These are phyloP conservation scores for Cyrtonyx montezumae DNA, from an alignment of 2,113 vertebrate genomes.

Conservation along the genomic window DNA sequence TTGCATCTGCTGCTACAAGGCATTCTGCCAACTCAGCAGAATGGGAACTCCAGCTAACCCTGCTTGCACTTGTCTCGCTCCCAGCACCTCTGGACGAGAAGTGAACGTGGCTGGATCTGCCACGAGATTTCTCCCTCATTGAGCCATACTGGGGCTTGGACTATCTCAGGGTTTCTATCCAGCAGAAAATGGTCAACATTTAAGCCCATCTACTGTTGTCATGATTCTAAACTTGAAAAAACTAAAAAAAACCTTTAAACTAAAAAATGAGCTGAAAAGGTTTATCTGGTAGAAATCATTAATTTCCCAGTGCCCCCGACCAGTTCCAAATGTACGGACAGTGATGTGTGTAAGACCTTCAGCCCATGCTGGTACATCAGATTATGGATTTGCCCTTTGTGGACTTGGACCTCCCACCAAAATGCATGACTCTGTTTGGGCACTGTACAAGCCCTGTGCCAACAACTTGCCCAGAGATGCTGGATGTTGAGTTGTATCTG, in stretches of 20 bases:
- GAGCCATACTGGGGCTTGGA: not conserved
- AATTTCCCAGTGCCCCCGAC: not conserved
- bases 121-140: not conserved
- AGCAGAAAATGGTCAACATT: constrained; percentile 11
- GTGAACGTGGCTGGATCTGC: constrained; percentile 9
- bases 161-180: not conserved
- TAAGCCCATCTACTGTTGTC: not conserved
- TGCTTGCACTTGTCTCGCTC: constrained; percentile 52
- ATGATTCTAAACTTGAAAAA: not conserved
- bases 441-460: not conserved
- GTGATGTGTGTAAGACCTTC: not conserved
- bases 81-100: constrained; percentile 37
- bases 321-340: not conserved
- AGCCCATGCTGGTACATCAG: not conserved
- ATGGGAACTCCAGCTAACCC: constrained; percentile 49
- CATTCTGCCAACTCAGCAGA: constrained; percentile 61
- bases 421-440: accelerated
- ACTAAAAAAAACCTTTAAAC: no score
- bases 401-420: not conserved
- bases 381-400: not conserved
- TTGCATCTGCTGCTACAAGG: constrained; percentile 37
- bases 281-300: not conserved
- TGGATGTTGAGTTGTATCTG: not conserved
- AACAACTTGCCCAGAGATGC: not conserved
- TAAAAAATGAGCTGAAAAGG: not conserved